Percentiles rank a stretch among this genome's conserved stretches.
Evolutionary conservation across 2,113 vertebrate genomes (phyloP).

Genomic region (Daubentonia madagascariensis): DNA sequence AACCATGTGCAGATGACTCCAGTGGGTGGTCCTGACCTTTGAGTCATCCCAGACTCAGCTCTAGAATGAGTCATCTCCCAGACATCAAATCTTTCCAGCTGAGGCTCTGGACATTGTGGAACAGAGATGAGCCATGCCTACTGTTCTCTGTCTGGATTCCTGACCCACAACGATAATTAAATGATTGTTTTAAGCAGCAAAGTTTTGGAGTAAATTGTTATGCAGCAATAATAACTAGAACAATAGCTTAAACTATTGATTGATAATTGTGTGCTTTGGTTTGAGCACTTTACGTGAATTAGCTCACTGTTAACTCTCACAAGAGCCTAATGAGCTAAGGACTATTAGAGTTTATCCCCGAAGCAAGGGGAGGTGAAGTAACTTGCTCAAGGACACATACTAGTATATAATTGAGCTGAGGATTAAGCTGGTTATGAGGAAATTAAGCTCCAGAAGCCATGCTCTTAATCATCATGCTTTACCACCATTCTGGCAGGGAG

Average conservation of each 20-base stretch:
- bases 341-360: not conserved
- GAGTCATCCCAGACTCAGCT: not conserved
- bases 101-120: too few species aligned
- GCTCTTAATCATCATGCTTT: not conserved
- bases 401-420: not conserved
- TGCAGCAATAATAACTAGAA: too few species aligned
- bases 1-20: fast-evolving
- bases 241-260: not conserved
- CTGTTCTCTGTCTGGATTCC: too few species aligned
- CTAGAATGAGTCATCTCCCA: not conserved
- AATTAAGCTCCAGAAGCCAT: fast-evolving
- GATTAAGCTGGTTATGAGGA: not conserved
- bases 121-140: too few species aligned
- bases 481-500: not conserved
- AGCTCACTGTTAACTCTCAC: not conserved
- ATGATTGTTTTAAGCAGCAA: too few species aligned
- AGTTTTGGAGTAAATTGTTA: too few species aligned
- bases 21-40: not conserved
- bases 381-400: not conserved
- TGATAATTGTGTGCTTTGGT: not conserved
- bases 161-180: too few species aligned
- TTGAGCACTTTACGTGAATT: not conserved
- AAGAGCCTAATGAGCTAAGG: not conserved
- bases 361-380: not conserved
- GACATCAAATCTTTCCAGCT: too few species aligned